These are phyloP conservation scores for Catharus bicknelli DNA, from an alignment of 2,113 vertebrate genomes.

Conservation along the genomic window DNA sequence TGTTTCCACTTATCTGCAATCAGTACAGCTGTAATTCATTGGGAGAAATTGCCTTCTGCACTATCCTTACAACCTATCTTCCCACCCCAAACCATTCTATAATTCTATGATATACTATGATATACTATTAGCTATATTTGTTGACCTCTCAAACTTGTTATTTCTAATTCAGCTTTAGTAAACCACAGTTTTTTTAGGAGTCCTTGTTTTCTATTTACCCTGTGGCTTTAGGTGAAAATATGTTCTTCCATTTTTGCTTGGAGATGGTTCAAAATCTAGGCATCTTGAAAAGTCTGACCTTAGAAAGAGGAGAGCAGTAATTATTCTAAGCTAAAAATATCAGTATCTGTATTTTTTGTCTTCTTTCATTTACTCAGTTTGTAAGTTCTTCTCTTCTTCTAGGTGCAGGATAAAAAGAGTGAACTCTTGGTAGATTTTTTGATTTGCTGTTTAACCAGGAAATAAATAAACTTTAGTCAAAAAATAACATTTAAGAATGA, in stretches of 20 bases:
- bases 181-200: neutral
- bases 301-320: neutral
- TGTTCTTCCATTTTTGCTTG: neutral
- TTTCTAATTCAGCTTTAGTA: neutral
- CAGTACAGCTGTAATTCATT: too few relatives aligned
- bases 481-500: neutral
- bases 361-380: neutral
- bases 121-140: neutral
- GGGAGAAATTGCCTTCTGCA: too few relatives aligned
- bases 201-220: neutral
- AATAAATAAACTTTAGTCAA: neutral
- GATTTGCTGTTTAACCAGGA: neutral
- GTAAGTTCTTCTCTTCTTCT: neutral
- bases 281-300: neutral
- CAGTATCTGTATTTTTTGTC: neutral
- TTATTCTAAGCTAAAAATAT: neutral
- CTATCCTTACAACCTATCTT: too few relatives aligned
- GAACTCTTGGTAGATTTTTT: neutral
- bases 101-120: neutral
- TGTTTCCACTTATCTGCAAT: too few relatives aligned
- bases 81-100: neutral
- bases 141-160: neutral
- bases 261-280: neutral
- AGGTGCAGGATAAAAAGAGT: neutral
- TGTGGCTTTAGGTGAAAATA: neutral